A percentile compares a stretch with the other conserved stretches of the same genome.
Evolutionary conservation across 2,113 vertebrate species (phyloP).

Genomic region (Gulo gulo): DNA sequence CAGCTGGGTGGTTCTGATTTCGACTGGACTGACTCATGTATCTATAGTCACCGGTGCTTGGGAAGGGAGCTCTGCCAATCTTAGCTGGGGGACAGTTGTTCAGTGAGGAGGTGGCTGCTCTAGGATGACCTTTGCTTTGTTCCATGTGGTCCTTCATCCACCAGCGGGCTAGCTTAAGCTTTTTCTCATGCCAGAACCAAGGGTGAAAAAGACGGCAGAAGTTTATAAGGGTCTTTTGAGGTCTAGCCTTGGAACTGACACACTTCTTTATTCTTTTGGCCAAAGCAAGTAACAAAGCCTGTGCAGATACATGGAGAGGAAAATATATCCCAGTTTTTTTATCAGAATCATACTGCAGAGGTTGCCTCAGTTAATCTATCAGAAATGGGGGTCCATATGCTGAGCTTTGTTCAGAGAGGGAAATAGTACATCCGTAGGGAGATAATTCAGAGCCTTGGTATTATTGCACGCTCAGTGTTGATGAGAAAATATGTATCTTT

Average conservation of each 20-base stretch:
- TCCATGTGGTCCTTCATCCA: neutral
- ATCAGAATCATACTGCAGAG: neutral
- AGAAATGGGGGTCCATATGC: neutral
- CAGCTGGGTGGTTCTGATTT: neutral
- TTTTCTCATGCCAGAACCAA: neutral
- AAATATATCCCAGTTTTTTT: neutral
- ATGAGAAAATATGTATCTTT: slow-evolving; percentile 3
- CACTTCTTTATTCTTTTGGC: neutral
- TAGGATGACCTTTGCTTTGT: neutral
- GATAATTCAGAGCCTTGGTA: neutral
- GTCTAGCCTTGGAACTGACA: neutral
- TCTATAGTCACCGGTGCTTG: neutral
- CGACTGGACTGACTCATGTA: neutral
- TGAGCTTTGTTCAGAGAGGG: neutral
- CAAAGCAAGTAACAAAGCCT: neutral
- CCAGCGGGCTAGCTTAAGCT: neutral
- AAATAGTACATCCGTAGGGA: neutral
- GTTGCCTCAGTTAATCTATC: neutral
- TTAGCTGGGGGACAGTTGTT: neutral
- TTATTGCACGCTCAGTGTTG: neutral
- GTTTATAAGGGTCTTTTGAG: neutral
- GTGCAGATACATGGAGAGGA: neutral
- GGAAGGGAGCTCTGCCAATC: neutral
- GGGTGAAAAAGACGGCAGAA: neutral
- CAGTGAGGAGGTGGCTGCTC: neutral